Conservation (phyloP, 2,797 vertebrate genomes). For the Epinephelus coioides region DNA sequence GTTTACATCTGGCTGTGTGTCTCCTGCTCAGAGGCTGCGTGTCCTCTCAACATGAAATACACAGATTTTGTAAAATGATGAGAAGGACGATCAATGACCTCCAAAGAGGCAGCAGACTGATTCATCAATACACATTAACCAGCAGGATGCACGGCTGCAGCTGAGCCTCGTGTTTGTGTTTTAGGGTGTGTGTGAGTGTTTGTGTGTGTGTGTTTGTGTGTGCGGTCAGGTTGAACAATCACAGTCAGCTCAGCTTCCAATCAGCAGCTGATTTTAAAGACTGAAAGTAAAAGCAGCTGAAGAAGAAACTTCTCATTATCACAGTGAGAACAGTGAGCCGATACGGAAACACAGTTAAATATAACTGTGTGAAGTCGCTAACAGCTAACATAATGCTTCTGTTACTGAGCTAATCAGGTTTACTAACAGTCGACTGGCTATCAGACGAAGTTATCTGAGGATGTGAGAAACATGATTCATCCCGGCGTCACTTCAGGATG, state of each 20-base stretch:
- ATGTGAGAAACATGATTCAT: constrained; percentile 11
- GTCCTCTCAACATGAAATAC: constrained; percentile 31
- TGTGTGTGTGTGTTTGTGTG: background rate
- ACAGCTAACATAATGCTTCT: constrained; percentile 18
- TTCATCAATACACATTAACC: constrained; percentile 68
- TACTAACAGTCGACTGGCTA: constrained; percentile 1
- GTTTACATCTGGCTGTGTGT: constrained; percentile 15
- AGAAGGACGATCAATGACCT: constrained; percentile 53
- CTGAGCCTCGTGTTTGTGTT: background rate
- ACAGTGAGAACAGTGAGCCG: constrained; percentile 19
- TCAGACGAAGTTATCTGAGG: constrained; percentile 4
- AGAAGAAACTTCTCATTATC: constrained; percentile 37
- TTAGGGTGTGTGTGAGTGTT: background rate
- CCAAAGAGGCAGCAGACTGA: constrained; percentile 47
- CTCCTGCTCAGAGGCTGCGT: constrained; percentile 5
- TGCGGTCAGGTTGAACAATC: constrained; percentile 11
- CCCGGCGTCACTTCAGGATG: background rate
- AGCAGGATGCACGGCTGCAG: constrained; percentile 34
- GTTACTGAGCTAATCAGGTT: constrained; percentile 19
- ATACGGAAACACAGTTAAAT: constrained; percentile 40
- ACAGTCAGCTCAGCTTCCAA: constrained; percentile 7
- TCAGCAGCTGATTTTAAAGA: constrained; percentile 17
- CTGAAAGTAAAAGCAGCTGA: constrained; percentile 28
- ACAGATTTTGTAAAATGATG: constrained; percentile 43
- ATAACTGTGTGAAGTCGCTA: constrained; percentile 40